Evolutionary conservation across 2,797 vertebrate genomes (phyloP).

Genomic region (Erithacus rubecula): DNA sequence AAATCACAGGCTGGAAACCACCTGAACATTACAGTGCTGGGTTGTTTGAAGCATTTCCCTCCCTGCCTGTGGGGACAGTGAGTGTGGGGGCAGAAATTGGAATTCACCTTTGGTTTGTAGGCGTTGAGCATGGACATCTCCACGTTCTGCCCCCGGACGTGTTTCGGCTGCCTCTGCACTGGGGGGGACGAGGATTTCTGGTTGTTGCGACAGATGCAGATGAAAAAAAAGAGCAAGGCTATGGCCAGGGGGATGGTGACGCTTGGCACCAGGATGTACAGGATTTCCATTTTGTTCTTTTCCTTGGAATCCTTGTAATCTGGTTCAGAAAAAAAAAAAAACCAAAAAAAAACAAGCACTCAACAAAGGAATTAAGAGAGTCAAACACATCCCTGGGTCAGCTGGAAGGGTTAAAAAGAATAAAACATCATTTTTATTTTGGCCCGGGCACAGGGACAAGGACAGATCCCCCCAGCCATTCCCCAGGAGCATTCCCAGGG

Average conservation of each 20-base stretch:
- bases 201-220: slow-evolving; percentile 97
- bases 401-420: background rate
- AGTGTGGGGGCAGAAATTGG: background rate
- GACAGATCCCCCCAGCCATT: background rate
- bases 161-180: slow-evolving; percentile 88
- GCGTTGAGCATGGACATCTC: slow-evolving; percentile 98
- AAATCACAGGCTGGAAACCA: background rate
- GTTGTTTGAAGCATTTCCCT: background rate
- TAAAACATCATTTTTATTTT: background rate
- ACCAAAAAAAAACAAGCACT: too few relatives aligned
- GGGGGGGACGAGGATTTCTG: slow-evolving; percentile 90
- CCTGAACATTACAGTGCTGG: background rate
- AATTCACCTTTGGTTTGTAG: slow-evolving; percentile 91
- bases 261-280: slow-evolving; percentile 96
- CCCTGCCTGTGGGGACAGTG: background rate
- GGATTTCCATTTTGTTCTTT: slow-evolving; percentile 92
- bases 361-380: background rate
- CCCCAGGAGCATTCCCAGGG: background rate
- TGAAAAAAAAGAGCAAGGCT: slow-evolving; percentile 95
- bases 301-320: slow-evolving; percentile 92
- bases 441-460: background rate
- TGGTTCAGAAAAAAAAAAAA: slow-evolving; percentile 31
- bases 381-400: background rate
- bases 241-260: slow-evolving; percentile 94
- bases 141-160: slow-evolving; percentile 92